These are phyloP conservation scores for Zosterops borbonicus DNA, from an alignment of 2,113 vertebrate genomes.

Conservation along the genomic window DNA sequence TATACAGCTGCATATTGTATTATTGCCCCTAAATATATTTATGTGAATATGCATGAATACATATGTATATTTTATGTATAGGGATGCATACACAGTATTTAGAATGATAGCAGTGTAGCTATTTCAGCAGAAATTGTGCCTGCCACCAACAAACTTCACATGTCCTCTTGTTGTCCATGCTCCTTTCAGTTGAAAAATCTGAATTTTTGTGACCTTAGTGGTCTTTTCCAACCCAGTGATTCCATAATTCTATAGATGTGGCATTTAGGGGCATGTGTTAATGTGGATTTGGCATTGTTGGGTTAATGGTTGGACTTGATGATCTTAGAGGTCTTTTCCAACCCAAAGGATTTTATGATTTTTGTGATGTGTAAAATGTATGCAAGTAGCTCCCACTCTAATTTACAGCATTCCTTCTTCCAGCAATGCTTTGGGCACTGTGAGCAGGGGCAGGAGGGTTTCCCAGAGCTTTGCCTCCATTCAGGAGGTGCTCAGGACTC, in stretches of 20 bases:
- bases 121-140: neutral
- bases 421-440: fast-evolving
- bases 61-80: neutral
- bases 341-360: neutral
- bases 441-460: neutral
- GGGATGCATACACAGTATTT: neutral
- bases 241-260: neutral
- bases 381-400: neutral
- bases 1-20: neutral
- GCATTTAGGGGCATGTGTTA: neutral
- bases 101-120: neutral
- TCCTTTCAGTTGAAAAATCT: neutral
- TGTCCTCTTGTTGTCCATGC: neutral
- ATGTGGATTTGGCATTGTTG: neutral
- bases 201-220: neutral
- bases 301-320: neutral
- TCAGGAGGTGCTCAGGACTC: neutral
- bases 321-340: neutral
- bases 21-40: neutral
- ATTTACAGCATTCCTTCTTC: neutral
- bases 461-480: neutral
- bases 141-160: neutral
- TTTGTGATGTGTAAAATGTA: neutral
- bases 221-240: neutral
- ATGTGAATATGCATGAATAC: neutral